These are phyloP conservation scores for Eulithis testata DNA, from an alignment of 2,888 invertebrate species.

Conservation along the genomic window DNA sequence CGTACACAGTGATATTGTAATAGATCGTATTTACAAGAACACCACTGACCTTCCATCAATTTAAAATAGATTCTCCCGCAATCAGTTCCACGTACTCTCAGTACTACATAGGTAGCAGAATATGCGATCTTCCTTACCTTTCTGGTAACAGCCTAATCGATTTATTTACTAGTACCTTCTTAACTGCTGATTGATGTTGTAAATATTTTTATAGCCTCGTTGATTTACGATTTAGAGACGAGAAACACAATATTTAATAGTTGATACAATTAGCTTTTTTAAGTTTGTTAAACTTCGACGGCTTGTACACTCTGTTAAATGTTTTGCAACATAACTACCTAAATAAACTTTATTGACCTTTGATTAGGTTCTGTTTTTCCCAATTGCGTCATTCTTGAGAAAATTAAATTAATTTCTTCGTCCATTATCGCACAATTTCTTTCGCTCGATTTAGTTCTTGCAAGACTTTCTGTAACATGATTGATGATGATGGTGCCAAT, in stretches of 20 bases:
- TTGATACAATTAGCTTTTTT: not conserved
- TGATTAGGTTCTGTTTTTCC: too few relatives aligned
- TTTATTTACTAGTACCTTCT: conserved; percentile 35
- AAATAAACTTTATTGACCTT: too few relatives aligned
- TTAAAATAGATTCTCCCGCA: conserved; percentile 68
- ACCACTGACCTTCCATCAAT: conserved; percentile 74
- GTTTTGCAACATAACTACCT: too few relatives aligned
- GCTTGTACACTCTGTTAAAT: too few relatives aligned
- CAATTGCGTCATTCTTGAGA: too few relatives aligned
- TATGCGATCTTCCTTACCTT: conserved; percentile 30
- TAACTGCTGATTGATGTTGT: conserved; percentile 35
- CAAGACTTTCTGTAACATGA: conserved; percentile 40
- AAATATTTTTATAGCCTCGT: conserved; percentile 38
- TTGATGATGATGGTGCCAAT: conserved; percentile 46
- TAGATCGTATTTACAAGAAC: conserved; percentile 30
- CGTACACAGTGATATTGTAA: conserved; percentile 29
- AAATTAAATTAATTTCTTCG: too few relatives aligned
- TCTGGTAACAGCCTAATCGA: conserved; percentile 23
- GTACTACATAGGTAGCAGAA: not conserved
- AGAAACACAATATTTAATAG: conserved; percentile 3
- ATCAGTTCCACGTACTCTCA: conserved; percentile 3
- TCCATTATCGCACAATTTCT: conserved; percentile 1
- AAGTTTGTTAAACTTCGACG: not conserved
- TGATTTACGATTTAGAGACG: conserved; percentile 30
- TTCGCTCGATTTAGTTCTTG: conserved; percentile 25